These are phyloP conservation scores for Drosophila sordidula DNA, from an alignment of 2,888 invertebrate genomes.

Conservation along the genomic window DNA sequence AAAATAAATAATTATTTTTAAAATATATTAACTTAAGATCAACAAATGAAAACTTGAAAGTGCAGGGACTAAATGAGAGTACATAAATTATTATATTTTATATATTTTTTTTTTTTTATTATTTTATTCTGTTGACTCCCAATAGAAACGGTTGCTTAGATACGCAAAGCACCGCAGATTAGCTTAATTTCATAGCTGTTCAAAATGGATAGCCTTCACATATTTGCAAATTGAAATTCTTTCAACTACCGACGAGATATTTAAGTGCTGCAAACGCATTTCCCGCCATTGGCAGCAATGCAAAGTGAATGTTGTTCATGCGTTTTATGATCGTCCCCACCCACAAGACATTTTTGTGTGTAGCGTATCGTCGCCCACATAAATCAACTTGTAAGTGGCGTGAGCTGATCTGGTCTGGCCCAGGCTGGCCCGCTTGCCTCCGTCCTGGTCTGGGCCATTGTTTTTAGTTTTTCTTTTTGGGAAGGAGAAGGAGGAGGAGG, in stretches of 20 bases:
- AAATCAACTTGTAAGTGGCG: constrained; percentile 65
- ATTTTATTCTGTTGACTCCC: not conserved
- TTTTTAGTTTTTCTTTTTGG: constrained; percentile 18
- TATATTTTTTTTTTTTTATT: too few species aligned
- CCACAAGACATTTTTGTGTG: constrained; percentile 44
- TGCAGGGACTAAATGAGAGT: too few species aligned
- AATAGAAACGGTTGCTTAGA: too few species aligned
- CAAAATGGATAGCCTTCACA: constrained; percentile 23
- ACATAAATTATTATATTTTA: too few species aligned
- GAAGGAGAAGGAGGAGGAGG: too few species aligned
- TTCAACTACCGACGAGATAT: constrained; percentile 22
- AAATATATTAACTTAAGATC: too few species aligned
- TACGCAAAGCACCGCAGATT: not conserved
- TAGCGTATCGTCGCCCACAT: constrained; percentile 67
- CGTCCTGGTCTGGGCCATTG: constrained; percentile 52
- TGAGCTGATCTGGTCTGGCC: constrained; percentile 41
- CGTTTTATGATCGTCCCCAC: constrained; percentile 53
- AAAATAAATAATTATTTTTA: too few species aligned
- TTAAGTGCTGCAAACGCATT: constrained; percentile 56
- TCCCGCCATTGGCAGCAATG: constrained; percentile 48
- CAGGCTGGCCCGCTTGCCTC: constrained; percentile 25
- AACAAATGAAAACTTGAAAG: too few species aligned
- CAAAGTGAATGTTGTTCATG: constrained; percentile 74
- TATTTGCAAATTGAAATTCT: constrained; percentile 19
- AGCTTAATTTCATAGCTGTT: not conserved